Evolutionary conservation across 2,888 invertebrate species (phyloP).

Genomic region (Scaptomyza flava): DNA sequence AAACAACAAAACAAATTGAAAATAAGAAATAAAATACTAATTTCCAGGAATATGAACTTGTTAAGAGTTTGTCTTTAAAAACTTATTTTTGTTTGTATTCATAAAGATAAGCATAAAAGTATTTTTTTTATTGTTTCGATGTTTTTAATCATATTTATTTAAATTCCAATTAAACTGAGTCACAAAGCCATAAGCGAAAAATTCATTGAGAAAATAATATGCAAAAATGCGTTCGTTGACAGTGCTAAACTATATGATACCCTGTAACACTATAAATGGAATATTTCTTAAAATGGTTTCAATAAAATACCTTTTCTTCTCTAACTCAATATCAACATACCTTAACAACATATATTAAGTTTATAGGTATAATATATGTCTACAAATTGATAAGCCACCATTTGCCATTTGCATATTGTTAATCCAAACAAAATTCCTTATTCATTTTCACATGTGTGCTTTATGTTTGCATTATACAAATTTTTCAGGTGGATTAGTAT

Average conservation of each 20-base stretch:
- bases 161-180: conserved; percentile 55
- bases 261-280: neutral
- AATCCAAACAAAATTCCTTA: neutral
- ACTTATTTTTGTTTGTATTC: conserved; percentile 1
- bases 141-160: conserved; percentile 15
- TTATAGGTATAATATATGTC: neutral
- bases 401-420: conserved; percentile 1
- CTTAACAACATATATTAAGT: neutral
- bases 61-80: neutral
- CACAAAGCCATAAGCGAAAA: conserved; percentile 19
- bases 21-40: neutral
- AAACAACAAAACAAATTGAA: no score
- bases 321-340: neutral
- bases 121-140: neutral
- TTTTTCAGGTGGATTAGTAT: conserved; percentile 34
- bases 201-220: conserved; percentile 47
- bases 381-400: neutral
- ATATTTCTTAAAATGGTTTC: neutral
- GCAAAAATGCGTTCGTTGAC: neutral
- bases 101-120: conserved; percentile 16
- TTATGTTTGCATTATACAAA: conserved; percentile 38
- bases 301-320: no score
- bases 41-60: conserved; percentile 7
- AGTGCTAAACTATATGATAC: conserved; percentile 7
- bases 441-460: conserved; percentile 1